Evolutionary conservation across 2,888 invertebrate species (phyloP).

Genomic region (Melolontha melolontha): DNA sequence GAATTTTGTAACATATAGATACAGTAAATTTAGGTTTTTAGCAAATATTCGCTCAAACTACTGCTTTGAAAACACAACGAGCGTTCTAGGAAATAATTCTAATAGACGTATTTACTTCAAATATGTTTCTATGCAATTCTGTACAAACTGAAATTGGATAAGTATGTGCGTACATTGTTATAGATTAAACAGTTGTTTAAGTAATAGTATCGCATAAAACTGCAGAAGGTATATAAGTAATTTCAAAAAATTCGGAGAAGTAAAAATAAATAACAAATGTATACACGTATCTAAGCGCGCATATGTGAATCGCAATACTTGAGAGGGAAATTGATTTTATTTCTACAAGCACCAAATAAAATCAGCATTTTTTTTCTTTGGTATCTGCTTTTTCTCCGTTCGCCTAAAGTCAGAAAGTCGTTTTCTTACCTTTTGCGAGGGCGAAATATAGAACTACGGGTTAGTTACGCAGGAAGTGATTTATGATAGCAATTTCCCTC

Average conservation of each 20-base stretch:
- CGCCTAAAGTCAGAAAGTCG: constrained; percentile 29
- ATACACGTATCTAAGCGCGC: neutral
- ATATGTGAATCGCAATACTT: neutral
- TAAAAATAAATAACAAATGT: neutral
- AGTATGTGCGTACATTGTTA: no score
- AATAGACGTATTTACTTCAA: no score
- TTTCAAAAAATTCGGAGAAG: neutral
- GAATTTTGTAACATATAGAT: no score
- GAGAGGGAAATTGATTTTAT: constrained; percentile 3
- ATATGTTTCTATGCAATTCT: no score
- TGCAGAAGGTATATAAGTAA: neutral
- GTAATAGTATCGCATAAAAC: no score
- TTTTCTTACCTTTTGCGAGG: constrained; percentile 44
- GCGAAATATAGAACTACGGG: constrained; percentile 52
- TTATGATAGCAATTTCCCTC: constrained; percentile 59
- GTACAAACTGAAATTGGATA: no score
- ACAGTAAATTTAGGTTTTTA: no score
- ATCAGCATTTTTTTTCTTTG: constrained; percentile 29
- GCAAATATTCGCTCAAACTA: no score
- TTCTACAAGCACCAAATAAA: constrained; percentile 31
- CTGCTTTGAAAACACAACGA: no score
- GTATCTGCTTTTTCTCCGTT: constrained; percentile 25
- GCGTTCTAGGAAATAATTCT: no score
- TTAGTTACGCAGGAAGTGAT: constrained; percentile 57
- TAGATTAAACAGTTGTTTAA: no score